Evolutionary conservation across 2,797 vertebrate genomes (phyloP), one percentile per base, ranked within the genome.

Genomic region (Phataginus tricuspis): DNA sequence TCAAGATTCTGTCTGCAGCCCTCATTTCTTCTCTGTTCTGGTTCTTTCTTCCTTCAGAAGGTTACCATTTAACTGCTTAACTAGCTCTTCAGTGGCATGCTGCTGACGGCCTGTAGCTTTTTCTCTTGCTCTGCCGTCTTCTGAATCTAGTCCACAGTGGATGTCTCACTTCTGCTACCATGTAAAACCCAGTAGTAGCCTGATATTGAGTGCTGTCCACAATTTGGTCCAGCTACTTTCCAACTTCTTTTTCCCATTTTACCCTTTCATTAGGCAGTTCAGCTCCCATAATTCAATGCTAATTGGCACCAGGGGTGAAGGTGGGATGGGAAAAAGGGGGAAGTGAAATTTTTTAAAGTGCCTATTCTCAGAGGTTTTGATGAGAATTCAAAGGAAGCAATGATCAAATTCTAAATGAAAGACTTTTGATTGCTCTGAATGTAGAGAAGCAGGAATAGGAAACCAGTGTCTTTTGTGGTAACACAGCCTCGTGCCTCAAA

Each of bases 201-300:
- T 61, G 45, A 19, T 27, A 14, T 10, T 14, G 57, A 64, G 42
- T 37, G 4, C 15, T 72, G 34, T 51, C 37, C 19, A 51, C 8
- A 27, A 15, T 34, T 55, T 53, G 51, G 25, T 53, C 31, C 39
- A 59, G 45, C 88, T 85, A 25, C 79, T 91, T 82, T 83, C 27
- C 42, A 91, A 71, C 34, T 85, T 55, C 72, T 51, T 45, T 59
- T 80, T 95, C 66, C 82, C 64, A 68, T 84, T 90, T 84, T 53
- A 29, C 6, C 82, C 55, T 64, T 64, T 74, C 18, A 2, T 68
- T 66, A 45, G 71, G 90, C 59, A 66, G 5, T n/a, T 69, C 66
- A 37, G 16, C 29, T 63, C 45, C 68, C n/a, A 16, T 34, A 64
- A 84, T 45, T 66, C 53, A 66, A 29, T 63, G 45, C 45, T 69